phyloP scores from a whole-genome alignment of 2,113 vertebrate genomes.

The Ammospiza nelsoni region DNA sequence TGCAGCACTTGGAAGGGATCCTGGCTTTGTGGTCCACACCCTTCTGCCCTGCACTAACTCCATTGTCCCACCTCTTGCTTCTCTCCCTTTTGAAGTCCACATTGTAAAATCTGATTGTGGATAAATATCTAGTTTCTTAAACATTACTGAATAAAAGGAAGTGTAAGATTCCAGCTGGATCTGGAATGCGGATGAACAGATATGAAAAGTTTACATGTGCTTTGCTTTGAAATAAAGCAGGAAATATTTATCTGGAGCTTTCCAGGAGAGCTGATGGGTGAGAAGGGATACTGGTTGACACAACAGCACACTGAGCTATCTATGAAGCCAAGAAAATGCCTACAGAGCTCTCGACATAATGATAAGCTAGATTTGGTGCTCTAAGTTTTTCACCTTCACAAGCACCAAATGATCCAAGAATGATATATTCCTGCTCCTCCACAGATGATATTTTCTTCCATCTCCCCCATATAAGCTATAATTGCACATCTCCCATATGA shows the following conservation, averaged over 20 bases:
- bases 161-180: background rate
- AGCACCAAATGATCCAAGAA: conserved; percentile 36
- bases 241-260: background rate
- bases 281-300: background rate
- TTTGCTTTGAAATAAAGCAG: conserved; percentile 34
- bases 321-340: background rate
- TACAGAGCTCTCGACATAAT: background rate
- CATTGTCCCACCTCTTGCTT: background rate
- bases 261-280: background rate
- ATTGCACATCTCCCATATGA: conserved; percentile 7
- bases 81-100: conserved; percentile 11
- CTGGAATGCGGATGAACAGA: background rate
- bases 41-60: background rate
- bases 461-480: conserved; percentile 22
- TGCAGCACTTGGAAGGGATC: background rate
- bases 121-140: conserved; percentile 4
- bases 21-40: background rate
- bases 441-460: conserved; percentile 37
- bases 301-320: background rate
- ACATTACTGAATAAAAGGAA: conserved; percentile 45
- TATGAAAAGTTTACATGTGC: background rate
- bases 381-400: conserved; percentile 22
- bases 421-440: conserved; percentile 27
- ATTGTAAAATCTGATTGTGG: background rate
- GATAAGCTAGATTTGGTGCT: background rate